Base-by-base conservation (phyloP, 2,888 invertebrate genomes). In the Hesperia comma region DNA sequence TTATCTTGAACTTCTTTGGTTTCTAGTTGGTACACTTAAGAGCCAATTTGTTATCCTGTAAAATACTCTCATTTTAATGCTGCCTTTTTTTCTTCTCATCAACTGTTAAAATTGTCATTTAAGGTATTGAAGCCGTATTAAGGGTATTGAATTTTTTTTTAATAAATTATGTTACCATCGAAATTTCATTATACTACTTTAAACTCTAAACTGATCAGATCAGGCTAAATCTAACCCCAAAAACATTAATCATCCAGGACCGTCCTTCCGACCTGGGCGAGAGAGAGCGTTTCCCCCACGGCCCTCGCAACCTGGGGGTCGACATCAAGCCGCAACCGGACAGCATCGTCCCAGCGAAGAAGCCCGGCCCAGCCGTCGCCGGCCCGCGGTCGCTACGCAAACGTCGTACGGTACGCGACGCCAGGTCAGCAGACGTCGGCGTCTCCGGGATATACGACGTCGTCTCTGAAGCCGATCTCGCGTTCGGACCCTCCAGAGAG, bases 361-460 rank as follows among this genome's bases (percentile, higher is more conserved):
- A 78, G 0, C 87, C 93, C 26, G 94, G 94, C 61, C 94, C 94
- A 8, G 77, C 94, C 76, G 76, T 93, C 58, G 80, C 94, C 84
- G 82, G 95, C 85, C 74, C 95, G 14, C 92, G 94, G 70, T 91
- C 91, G 1, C 70, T 92, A 1, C 93, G 96, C 33, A 94, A 94
- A 68, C 93, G 96, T 33, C 93, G 95, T 58, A 93, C 94, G 43
- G 94, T 97, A 5, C 93, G 97, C 14, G 96, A 96, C 79, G 96
- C 94, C 1, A 94, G 97, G 61, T 97, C 96, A 71, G 96, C 97
- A 2, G 97, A 97, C 80, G 97, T 98, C 0, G 98, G 98, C 6
- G 98, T 98, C 1, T 97, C 97, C 72, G 97, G 97, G 0, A 94
- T 97, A 21, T 98, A 98, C 85, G 97, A 98, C 74, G 97, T 98